Evolutionary conservation across 2,113 vertebrate species (phyloP).

Genomic region (Clarias macrocephalus): DNA sequence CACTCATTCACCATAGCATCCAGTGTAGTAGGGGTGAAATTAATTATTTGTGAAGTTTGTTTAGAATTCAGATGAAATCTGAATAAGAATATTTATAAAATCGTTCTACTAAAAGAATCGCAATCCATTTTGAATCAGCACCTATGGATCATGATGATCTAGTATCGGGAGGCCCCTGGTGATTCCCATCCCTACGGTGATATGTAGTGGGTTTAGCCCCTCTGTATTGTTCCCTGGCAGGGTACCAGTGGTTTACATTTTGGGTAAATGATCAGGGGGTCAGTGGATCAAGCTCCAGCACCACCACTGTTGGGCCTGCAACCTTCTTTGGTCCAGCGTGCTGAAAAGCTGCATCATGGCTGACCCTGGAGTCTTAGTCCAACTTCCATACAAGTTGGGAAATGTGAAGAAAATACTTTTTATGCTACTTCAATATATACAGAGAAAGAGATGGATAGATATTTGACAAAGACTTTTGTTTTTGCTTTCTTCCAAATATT

Average conservation of each 20-base stretch:
- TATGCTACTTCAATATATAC: too few species aligned
- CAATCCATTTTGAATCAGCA: too few species aligned
- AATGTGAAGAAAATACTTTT: neutral
- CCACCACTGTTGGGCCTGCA: neutral
- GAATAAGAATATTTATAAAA: too few species aligned
- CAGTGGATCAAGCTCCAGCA: neutral
- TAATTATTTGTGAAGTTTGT: too few species aligned
- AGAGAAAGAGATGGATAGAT: too few species aligned
- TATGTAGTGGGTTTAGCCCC: neutral
- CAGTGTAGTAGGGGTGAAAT: too few species aligned
- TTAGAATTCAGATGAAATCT: too few species aligned
- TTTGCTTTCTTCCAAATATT: neutral
- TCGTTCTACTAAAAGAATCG: too few species aligned
- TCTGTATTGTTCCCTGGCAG: neutral
- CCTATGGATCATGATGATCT: too few species aligned
- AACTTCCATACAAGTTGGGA: neutral
- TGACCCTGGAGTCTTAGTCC: neutral
- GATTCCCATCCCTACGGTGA: neutral
- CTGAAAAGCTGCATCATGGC: neutral
- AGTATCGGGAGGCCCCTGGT: too few species aligned
- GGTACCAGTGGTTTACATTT: neutral
- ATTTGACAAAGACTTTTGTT: too few species aligned
- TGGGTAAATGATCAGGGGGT: neutral
- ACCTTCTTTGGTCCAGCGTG: neutral
- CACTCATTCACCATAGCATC: too few species aligned